Evolutionary conservation across 2,888 invertebrate genomes (phyloP).

Genomic region (Drosophila parthenogenetica): DNA sequence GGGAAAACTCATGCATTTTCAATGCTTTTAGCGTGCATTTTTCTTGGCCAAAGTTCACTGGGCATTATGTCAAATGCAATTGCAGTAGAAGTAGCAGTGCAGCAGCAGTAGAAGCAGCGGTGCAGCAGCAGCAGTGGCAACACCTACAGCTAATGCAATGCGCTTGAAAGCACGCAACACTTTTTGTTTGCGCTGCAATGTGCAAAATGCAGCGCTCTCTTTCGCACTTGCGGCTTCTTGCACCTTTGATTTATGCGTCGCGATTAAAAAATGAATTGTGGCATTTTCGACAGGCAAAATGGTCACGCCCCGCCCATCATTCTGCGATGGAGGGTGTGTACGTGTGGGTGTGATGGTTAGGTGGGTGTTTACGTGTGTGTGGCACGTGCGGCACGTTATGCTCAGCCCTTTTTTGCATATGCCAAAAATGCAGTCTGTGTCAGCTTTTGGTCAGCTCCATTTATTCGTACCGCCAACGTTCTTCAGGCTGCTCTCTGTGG

Average conservation of each 20-base stretch:
- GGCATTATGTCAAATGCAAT: conserved; percentile 54
- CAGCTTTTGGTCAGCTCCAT: conserved; percentile 56
- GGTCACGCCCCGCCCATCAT: conserved; percentile 51
- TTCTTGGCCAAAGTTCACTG: conserved; percentile 23
- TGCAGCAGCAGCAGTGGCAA: conserved; percentile 6
- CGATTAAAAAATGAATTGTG: conserved; percentile 82
- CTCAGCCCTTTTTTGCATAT: conserved; percentile 66
- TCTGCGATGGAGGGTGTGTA: conserved; percentile 7
- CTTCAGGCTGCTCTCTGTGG: conserved; percentile 39
- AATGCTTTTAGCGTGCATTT: conserved; percentile 28
- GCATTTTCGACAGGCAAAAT: conserved; percentile 65
- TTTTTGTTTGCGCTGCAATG: conserved; percentile 40
- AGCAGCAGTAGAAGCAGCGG: not conserved
- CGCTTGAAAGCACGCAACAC: conserved; percentile 55
- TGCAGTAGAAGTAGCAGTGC: conserved; percentile 11
- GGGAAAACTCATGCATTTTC: conserved; percentile 23
- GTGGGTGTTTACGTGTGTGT: conserved; percentile 13
- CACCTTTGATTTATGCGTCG: conserved; percentile 74
- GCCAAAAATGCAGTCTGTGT: conserved; percentile 56
- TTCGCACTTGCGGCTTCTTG: conserved; percentile 17
- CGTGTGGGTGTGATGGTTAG: not conserved
- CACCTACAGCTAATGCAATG: conserved; percentile 45
- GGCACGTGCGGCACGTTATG: conserved; percentile 74
- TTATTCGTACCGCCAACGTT: not conserved
- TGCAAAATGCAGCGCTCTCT: not conserved